phyloP scores from a whole-genome alignment of 2,888 invertebrate species.

The Acronicta alni region DNA sequence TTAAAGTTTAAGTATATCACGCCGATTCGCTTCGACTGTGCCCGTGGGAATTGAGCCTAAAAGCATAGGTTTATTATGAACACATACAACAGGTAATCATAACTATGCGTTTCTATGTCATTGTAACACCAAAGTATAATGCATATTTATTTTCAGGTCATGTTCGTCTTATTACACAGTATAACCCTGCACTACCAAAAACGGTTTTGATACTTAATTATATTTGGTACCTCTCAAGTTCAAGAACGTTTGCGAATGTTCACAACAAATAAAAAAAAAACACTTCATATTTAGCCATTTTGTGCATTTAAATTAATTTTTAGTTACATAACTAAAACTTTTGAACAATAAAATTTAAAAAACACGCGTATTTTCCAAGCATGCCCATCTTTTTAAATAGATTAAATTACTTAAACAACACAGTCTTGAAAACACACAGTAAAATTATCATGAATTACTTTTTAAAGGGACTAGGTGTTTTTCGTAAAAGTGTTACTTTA shows the following conservation, averaged over 20 bases:
- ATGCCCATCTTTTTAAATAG: conserved; percentile 50
- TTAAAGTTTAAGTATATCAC: too few species aligned
- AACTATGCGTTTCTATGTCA: too few species aligned
- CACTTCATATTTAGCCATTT: conserved; percentile 38
- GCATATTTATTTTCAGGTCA: too few species aligned
- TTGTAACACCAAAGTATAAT: too few species aligned
- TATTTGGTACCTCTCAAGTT: background rate
- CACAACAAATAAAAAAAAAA: conserved; percentile 30
- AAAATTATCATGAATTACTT: conserved; percentile 45
- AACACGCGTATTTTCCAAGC: conserved; percentile 28
- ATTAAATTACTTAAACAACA: conserved; percentile 63
- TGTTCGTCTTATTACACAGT: too few species aligned
- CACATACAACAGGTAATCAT: too few species aligned
- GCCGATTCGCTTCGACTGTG: too few species aligned
- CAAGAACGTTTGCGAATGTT: background rate
- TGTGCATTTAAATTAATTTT: conserved; percentile 24
- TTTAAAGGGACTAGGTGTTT: conserved; percentile 20
- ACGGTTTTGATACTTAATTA: too few species aligned
- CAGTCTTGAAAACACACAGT: conserved; percentile 72
- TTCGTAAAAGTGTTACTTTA: conserved; percentile 46
- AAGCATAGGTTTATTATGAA: too few species aligned
- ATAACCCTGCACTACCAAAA: too few species aligned
- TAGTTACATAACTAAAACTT: background rate
- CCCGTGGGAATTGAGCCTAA: too few species aligned
- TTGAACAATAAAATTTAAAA: background rate